Evolutionary conservation across 2,797 vertebrate genomes (phyloP).

Genomic region (Amblyraja radiata): DNA sequence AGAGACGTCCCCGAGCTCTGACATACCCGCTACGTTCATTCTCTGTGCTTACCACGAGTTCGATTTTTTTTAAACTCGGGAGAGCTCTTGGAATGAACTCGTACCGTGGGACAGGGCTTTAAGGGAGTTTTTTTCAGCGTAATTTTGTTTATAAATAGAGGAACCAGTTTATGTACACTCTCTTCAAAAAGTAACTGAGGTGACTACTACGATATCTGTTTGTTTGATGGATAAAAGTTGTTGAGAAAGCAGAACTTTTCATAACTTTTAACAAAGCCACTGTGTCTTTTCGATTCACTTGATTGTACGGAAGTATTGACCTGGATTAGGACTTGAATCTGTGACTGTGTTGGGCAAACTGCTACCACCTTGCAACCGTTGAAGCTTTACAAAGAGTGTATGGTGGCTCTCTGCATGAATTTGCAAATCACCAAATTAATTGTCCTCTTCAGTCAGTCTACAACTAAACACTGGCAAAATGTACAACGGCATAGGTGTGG

Average conservation of each 20-base stretch:
- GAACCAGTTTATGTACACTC: neutral
- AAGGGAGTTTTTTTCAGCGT: neutral
- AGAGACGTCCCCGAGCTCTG: no score
- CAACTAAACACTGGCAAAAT: neutral
- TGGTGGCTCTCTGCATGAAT: neutral
- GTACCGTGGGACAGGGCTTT: no score
- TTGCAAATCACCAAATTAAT: neutral
- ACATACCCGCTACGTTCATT: no score
- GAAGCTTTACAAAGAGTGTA: neutral
- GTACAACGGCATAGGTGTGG: neutral
- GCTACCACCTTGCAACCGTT: neutral
- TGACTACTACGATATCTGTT: neutral
- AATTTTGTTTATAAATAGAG: neutral
- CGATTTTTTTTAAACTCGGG: no score
- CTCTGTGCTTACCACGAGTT: no score
- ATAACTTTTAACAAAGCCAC: neutral
- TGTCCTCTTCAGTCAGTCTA: neutral
- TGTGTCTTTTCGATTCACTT: neutral
- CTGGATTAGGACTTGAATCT: neutral
- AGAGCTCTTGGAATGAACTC: no score
- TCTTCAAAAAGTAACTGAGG: neutral
- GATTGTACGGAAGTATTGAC: neutral
- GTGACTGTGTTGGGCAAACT: neutral
- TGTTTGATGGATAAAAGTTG: neutral
- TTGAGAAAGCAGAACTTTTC: neutral